A percentile compares a stretch with the other conserved stretches of the same genome.
These are phyloP conservation scores for Stegostoma tigrinum DNA, from an alignment of 2,113 vertebrate genomes.

Conservation along the genomic window DNA sequence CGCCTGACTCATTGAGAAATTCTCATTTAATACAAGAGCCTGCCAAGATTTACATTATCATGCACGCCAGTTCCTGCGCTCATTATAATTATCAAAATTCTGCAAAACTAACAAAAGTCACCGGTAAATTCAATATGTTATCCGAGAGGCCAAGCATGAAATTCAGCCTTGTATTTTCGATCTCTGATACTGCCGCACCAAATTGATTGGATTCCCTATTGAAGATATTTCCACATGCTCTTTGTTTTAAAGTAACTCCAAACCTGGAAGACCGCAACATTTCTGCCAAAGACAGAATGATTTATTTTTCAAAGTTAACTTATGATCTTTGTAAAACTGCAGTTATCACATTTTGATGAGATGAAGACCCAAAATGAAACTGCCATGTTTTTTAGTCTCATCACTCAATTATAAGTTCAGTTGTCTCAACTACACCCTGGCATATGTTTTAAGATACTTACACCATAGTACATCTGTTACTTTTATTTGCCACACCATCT, in stretches of 20 bases:
- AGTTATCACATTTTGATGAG: neutral
- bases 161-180: neutral
- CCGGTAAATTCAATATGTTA: neutral
- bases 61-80: constrained; percentile 39
- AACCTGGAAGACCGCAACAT: neutral
- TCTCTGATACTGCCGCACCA: neutral
- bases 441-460: constrained; percentile 5
- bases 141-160: neutral
- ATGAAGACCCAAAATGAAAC: neutral
- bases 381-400: constrained; percentile 1
- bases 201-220: neutral
- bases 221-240: neutral
- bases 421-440: neutral
- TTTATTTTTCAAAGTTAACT: neutral
- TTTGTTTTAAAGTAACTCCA: neutral
- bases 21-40: constrained; percentile 37
- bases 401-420: neutral
- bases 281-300: neutral
- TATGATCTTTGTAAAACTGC: neutral
- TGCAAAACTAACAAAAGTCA: constrained; percentile 33
- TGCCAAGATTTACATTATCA: constrained; percentile 40
- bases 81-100: constrained; percentile 41
- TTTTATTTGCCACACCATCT: neutral
- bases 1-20: constrained; percentile 41
- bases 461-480: constrained; percentile 12